A percentile compares a stretch with the other conserved stretches of the same genome.
These are phyloP conservation scores for Steromphala cineraria DNA, from an alignment of 2,888 invertebrate genomes.

Conservation along the genomic window DNA sequence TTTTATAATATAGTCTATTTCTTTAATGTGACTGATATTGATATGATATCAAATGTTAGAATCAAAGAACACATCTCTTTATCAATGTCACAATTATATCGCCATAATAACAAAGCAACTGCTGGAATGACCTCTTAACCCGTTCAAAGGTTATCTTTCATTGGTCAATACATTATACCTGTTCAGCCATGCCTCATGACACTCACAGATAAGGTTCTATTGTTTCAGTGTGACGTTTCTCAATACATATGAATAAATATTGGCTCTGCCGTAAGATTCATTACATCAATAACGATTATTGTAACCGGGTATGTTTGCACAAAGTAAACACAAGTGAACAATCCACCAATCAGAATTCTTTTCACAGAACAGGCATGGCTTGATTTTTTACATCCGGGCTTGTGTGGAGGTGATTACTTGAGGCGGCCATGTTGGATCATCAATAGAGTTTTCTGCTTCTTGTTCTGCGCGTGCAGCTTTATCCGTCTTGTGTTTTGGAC, in stretches of 20 bases:
- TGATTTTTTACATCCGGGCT: conserved; percentile 18
- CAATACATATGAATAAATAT: too few species aligned
- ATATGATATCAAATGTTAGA: too few species aligned
- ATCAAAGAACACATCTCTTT: too few species aligned
- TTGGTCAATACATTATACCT: neutral
- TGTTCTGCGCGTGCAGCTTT: neutral
- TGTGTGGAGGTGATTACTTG: neutral
- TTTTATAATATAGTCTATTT: too few species aligned
- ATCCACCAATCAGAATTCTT: neutral
- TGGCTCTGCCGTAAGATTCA: too few species aligned
- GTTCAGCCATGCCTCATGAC: too few species aligned
- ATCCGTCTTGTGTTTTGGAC: neutral
- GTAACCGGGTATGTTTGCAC: neutral
- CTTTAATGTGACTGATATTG: too few species aligned
- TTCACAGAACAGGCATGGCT: conserved; percentile 1
- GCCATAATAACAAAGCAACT: too few species aligned
- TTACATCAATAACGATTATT: neutral
- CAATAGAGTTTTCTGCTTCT: conserved; percentile 17
- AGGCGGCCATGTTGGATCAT: conserved; percentile 23
- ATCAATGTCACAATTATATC: too few species aligned
- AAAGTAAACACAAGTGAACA: neutral
- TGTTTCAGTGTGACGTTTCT: too few species aligned
- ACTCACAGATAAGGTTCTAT: too few species aligned
- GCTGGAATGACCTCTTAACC: neutral
- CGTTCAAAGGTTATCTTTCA: neutral